A percentile compares a stretch with the other conserved stretches of the same genome.
phyloP scores from a whole-genome alignment of 2,888 invertebrate species.

The Diaperis boleti region DNA sequence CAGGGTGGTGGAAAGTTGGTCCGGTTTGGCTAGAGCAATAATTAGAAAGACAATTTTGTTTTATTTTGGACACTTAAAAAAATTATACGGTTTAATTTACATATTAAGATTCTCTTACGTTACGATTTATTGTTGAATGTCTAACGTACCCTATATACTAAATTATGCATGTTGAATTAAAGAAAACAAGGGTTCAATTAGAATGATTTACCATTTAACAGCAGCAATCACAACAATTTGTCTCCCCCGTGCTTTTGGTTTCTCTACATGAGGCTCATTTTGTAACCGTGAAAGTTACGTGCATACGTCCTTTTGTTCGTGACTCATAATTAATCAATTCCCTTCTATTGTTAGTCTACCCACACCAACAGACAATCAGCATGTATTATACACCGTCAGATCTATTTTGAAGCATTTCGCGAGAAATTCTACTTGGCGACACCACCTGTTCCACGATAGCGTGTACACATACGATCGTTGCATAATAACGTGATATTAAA shows the following conservation, averaged over 20 bases:
- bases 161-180: no score
- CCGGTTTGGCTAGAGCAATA: no score
- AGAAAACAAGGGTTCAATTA: no score
- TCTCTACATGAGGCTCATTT: background rate
- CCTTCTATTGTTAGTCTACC: conserved; percentile 13
- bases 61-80: no score
- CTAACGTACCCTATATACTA: no score
- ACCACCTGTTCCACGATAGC: background rate
- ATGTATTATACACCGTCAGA: background rate
- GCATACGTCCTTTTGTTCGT: conserved; percentile 27
- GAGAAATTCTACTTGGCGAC: background rate
- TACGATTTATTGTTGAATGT: no score
- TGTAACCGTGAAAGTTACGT: conserved; percentile 20
- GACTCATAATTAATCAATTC: conserved; percentile 31
- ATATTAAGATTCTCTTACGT: no score
- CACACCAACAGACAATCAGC: conserved; percentile 12
- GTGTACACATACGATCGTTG: background rate
- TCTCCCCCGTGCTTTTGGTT: background rate
- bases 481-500: background rate
- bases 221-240: no score
- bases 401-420: conserved; percentile 2
- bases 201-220: no score
- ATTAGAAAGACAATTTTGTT: no score
- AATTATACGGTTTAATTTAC: no score
- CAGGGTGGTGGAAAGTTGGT: no score